Evolutionary conservation across 2,888 invertebrate species (phyloP).

Genomic region (Muschampia plurimacula): DNA sequence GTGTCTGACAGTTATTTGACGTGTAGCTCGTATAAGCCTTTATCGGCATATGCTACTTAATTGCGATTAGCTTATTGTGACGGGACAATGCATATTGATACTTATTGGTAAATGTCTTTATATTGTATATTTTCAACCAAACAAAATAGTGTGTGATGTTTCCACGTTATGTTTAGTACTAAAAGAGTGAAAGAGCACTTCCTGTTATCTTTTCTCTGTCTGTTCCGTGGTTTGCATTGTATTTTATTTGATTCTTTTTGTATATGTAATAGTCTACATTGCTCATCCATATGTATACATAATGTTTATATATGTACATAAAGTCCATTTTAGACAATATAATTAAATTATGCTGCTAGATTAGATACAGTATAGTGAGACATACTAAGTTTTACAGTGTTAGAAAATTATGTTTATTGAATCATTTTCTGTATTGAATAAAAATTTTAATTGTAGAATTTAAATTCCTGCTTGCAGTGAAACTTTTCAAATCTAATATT

Average conservation of each 20-base stretch:
- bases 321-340: not conserved
- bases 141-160: too few species aligned
- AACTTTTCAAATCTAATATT: not conserved
- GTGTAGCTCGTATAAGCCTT: too few species aligned
- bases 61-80: too few species aligned
- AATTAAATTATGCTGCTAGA: not conserved
- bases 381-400: too few species aligned
- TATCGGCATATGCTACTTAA: too few species aligned
- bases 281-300: not conserved
- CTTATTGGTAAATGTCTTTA: not conserved
- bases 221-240: too few species aligned
- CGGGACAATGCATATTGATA: too few species aligned
- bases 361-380: not conserved
- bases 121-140: too few species aligned
- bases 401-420: not conserved
- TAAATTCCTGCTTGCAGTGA: not conserved
- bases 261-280: slow-evolving; percentile 6
- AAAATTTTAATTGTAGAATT: not conserved
- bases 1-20: too few species aligned
- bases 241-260: not conserved
- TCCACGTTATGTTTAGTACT: too few species aligned
- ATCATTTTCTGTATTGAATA: not conserved
- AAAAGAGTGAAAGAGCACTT: too few species aligned
- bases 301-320: not conserved
- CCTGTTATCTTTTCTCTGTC: too few species aligned